These are phyloP conservation scores for Liodrosophila aerea DNA, from an alignment of 2,888 invertebrate species.

Conservation along the genomic window DNA sequence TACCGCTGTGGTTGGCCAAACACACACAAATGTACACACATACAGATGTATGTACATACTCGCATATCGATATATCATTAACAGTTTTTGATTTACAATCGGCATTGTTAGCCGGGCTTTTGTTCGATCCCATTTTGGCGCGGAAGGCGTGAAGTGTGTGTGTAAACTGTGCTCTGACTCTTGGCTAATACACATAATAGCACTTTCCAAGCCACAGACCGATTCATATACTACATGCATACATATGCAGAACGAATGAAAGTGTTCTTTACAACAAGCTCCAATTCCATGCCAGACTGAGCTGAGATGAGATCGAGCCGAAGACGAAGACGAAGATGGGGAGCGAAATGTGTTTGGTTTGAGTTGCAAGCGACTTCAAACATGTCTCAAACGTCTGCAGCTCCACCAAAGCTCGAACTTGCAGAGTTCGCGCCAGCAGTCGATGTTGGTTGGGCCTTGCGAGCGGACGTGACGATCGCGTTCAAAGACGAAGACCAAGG, in stretches of 20 bases:
- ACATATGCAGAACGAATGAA: constrained; percentile 74
- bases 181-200: constrained; percentile 68
- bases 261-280: constrained; percentile 67
- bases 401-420: constrained; percentile 64
- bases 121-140: constrained; percentile 59
- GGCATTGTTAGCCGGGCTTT: constrained; percentile 67
- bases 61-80: constrained; percentile 74
- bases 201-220: constrained; percentile 56
- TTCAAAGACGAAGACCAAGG: constrained; percentile 29
- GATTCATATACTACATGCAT: too few relatives aligned
- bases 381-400: constrained; percentile 68
- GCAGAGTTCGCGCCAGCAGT: constrained; percentile 70
- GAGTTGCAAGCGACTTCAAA: constrained; percentile 61
- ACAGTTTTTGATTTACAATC: constrained; percentile 75
- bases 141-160: constrained; percentile 19
- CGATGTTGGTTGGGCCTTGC: constrained; percentile 72
- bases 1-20: constrained; percentile 17
- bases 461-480: constrained; percentile 71
- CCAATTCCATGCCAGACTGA: constrained; percentile 51
- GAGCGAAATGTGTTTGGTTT: constrained; percentile 34
- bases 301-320: neutral
- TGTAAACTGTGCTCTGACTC: constrained; percentile 38
- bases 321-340: constrained; percentile 1
- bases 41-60: constrained; percentile 16
- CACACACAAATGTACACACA: too few relatives aligned